Evolutionary conservation across 2,113 vertebrate species (phyloP).

Genomic region (Grus americana): DNA sequence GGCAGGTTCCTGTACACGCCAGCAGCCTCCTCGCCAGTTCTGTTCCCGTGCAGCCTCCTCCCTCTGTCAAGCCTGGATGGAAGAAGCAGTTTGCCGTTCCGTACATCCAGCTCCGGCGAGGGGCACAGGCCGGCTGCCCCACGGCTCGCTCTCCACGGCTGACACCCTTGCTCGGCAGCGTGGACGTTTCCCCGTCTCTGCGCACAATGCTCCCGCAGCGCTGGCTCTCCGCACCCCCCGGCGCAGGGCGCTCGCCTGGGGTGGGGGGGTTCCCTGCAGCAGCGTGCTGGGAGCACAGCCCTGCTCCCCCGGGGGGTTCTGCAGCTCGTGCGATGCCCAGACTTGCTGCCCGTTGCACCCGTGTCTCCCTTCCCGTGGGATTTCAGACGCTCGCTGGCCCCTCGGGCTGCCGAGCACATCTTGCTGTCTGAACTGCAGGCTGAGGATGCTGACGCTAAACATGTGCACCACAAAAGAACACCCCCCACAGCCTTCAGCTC

Average conservation of each 20-base stretch:
- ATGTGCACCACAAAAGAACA: not conserved
- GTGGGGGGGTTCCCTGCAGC: not conserved
- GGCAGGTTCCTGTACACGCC: not conserved
- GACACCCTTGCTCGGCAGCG: not conserved
- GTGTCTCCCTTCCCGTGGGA: not conserved
- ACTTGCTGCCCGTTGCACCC: not conserved
- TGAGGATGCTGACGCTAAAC: not conserved
- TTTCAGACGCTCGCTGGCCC: not conserved
- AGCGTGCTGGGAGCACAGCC: not conserved
- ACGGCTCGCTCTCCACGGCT: not conserved
- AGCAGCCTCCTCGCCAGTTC: not conserved
- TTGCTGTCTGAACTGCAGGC: not conserved
- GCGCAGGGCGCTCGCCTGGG: too few relatives aligned
- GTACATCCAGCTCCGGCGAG: not conserved
- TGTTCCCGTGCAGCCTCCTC: not conserved
- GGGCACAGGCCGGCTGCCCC: accelerated
- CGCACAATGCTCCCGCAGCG: accelerated
- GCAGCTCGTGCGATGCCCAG: not conserved
- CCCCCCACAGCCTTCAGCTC: not conserved
- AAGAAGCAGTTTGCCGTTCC: not conserved
- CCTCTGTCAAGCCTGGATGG: not conserved
- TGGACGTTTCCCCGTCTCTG: too few relatives aligned
- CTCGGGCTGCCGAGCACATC: not conserved
- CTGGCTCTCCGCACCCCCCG: not conserved
- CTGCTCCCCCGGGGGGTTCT: not conserved